Base-by-base conservation (phyloP, 1,140 invertebrate genomes). In the Saccostrea glomerata region DNA sequence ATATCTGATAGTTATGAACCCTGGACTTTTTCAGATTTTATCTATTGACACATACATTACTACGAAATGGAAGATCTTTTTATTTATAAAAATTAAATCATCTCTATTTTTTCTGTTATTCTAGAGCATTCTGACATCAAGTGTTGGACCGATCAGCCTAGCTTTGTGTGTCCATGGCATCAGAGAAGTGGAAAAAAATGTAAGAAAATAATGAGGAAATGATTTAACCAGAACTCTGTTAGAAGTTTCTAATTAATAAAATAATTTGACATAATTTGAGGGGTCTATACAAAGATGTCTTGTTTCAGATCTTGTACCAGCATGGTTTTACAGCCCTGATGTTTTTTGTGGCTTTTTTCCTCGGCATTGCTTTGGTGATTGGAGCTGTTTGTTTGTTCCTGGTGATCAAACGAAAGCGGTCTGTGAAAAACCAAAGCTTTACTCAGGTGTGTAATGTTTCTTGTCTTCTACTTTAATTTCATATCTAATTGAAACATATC, bases 321-420 rank as follows among this genome's bases (percentile, higher is more conserved):
- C 92, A 94, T 87, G 94, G 94, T 12, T 92, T 92, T 85, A 93
- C 93, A 54, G 93, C 90, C 17, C 88, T 94, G 82, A 85, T 90
- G 13, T 93, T 94, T 82, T 92, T 94, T 82, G 89, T 92, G 86
- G 92, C 90, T 0, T 77, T 93, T n/a, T 87, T 93, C 60, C 63
- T 92, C 25, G 93, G 92, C 7, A 89, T 92, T 60, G 30, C 91
- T 7, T 56, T 93, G 2, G 91, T 92, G 2, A 87, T 91, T 20
- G 82, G 94, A 3, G 87, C 77, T 9, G 90, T 93, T 12, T 91
- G 92, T 73, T 86, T 94, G 20, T 91, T 92, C 77, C 36, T 89
- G 40, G n/a, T 23, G 55, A 84, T 84, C 20, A 87, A 84, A 77
- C 58, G 36, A 40, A 89, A 82, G 66, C 66, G 88, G 55, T 40